Evolutionary conservation across 2,113 vertebrate genomes (phyloP).

Genomic region (Dicerorhinus sumatrensis): DNA sequence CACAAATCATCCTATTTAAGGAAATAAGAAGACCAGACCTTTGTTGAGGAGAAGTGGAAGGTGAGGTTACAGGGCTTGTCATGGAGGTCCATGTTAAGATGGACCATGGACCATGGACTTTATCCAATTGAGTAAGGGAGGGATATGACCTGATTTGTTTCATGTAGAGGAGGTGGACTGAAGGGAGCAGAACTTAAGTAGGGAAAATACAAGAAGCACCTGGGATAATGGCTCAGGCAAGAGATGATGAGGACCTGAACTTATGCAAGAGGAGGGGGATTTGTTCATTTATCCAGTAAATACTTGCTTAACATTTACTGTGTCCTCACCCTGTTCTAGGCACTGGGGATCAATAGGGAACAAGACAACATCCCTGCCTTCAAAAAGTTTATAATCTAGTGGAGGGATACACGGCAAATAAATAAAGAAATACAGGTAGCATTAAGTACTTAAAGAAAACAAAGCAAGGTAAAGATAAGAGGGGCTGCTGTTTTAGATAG

Average conservation of each 20-base stretch:
- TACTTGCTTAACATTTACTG: constrained; percentile 17
- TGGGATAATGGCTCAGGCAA: background rate
- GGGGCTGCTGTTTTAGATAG: constrained; percentile 16
- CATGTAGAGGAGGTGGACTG: background rate
- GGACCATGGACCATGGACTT: background rate
- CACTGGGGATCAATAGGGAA: background rate
- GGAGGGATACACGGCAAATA: background rate
- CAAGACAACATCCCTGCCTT: background rate
- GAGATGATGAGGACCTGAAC: constrained; percentile 32
- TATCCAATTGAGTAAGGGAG: background rate
- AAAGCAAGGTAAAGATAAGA: constrained; percentile 13
- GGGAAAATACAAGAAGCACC: background rate
- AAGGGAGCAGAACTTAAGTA: background rate
- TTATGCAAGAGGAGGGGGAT: background rate
- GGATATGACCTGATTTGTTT: background rate
- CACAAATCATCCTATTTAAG: background rate
- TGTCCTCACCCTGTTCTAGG: constrained; percentile 6
- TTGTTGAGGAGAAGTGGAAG: background rate
- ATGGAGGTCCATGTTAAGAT: constrained; percentile 31
- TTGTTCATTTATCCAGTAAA: background rate
- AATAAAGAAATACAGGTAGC: background rate
- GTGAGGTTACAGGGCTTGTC: background rate
- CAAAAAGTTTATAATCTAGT: constrained; percentile 26
- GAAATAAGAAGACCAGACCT: constrained; percentile 2
- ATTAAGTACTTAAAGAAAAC: constrained; percentile 39